These are phyloP conservation scores for Oscheius sp. DNA, from an alignment of 2,888 invertebrate genomes.

Conservation along the genomic window DNA sequence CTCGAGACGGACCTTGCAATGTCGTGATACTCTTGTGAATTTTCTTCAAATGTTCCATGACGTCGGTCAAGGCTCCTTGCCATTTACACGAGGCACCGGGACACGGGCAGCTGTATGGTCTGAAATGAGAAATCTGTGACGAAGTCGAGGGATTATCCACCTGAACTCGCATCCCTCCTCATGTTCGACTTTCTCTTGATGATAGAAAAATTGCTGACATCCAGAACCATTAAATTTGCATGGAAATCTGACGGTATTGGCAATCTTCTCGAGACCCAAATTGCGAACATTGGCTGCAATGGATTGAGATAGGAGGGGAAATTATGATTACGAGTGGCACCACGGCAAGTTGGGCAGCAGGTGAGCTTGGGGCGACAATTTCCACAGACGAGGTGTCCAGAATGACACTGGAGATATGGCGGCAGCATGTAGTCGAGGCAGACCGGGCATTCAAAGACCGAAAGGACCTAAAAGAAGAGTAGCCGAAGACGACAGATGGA, in stretches of 20 bases:
- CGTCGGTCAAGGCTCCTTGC: conserved; percentile 96
- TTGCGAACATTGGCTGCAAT: conserved; percentile 89
- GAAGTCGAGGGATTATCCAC: conserved; percentile 58
- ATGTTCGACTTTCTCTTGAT: conserved; percentile 96
- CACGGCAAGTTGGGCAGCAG: conserved; percentile 97
- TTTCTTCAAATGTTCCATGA: conserved; percentile 96
- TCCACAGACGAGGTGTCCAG: conserved; percentile 95
- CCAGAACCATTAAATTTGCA: conserved; percentile 97
- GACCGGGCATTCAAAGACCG: conserved; percentile 80
- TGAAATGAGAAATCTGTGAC: conserved; percentile 53
- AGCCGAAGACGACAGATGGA: background rate
- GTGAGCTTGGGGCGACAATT: conserved; percentile 95
- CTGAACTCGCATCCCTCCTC: conserved; percentile 96
- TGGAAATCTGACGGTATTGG: conserved; percentile 96
- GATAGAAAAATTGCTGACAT: conserved; percentile 79
- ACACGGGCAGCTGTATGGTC: conserved; percentile 98
- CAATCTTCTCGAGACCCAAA: conserved; percentile 99
- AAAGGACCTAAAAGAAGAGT: conserved; percentile 44
- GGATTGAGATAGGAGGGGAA: background rate
- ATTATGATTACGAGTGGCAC: conserved; percentile 81
- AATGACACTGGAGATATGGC: conserved; percentile 91
- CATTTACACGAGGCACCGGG: conserved; percentile 99
- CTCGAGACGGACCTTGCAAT: conserved; percentile 81
- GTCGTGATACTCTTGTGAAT: conserved; percentile 95
- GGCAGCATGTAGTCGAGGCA: conserved; percentile 99